phyloP scores from a whole-genome alignment of 2,113 vertebrate genomes.

The Petaurus breviceps region DNA sequence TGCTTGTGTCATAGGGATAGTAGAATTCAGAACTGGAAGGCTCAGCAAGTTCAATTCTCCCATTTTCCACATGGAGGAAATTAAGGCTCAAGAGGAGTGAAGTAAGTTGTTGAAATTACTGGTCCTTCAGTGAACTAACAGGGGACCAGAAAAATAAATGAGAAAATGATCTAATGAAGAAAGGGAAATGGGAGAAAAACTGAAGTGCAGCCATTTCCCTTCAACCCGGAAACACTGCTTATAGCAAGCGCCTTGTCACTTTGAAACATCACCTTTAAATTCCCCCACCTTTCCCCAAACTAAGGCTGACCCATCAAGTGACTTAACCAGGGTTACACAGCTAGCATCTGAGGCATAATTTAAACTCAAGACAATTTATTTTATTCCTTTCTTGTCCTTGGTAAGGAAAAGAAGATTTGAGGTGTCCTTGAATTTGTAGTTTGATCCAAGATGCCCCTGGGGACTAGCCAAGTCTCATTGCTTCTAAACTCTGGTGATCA shows the following conservation, averaged over 20 bases:
- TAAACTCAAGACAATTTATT: not conserved
- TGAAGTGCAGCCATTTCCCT: not conserved
- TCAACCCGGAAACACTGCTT: not conserved
- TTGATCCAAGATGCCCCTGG: not conserved
- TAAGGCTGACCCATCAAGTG: not conserved
- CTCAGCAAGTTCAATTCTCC: not conserved
- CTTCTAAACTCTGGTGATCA: not conserved
- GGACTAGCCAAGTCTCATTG: not conserved
- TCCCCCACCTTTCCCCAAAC: not conserved
- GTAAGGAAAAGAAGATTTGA: too few species aligned
- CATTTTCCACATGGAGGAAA: not conserved
- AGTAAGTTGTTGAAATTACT: not conserved
- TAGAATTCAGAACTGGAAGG: not conserved
- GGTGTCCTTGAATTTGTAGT: not conserved
- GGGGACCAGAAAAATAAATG: not conserved
- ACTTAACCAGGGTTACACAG: not conserved
- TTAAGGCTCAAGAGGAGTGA: not conserved
- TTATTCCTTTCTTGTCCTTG: too few species aligned
- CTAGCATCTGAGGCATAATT: not conserved
- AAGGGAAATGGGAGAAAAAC: not conserved
- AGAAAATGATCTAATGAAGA: not conserved
- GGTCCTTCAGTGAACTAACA: not conserved
- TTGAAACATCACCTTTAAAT: not conserved
- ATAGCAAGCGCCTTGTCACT: not conserved
- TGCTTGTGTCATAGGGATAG: not conserved